These are phyloP conservation scores for Dorcus hopei DNA, from an alignment of 2,888 invertebrate genomes.

Conservation along the genomic window DNA sequence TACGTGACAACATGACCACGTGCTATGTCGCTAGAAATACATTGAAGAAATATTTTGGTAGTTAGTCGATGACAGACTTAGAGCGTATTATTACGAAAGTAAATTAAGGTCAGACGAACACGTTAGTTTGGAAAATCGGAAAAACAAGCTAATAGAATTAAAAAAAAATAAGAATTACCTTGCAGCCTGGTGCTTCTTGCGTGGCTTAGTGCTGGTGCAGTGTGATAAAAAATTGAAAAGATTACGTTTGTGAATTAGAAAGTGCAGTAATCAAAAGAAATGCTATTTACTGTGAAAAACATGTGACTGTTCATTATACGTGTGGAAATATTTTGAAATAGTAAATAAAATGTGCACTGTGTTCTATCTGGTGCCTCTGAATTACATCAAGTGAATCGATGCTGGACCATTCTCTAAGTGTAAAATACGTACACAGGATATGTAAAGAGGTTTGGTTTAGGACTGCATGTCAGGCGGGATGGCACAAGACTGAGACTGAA, in stretches of 20 bases:
- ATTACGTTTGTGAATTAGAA: conserved; percentile 27
- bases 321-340: conserved; percentile 8
- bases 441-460: conserved; percentile 32
- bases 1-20: no score
- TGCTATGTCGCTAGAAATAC: no score
- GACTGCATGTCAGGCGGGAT: conserved; percentile 40
- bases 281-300: conserved; percentile 16
- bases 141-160: no score
- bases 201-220: conserved; percentile 31
- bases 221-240: conserved; percentile 16
- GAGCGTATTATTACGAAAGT: no score
- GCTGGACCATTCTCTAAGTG: conserved; percentile 31
- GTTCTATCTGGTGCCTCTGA: conserved; percentile 27
- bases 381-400: conserved; percentile 25
- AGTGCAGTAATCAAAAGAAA: conserved; percentile 22
- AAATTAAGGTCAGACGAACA: no score
- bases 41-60: no score
- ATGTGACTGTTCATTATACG: conserved; percentile 14
- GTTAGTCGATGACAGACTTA: no score
- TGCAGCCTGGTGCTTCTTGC: conserved; percentile 29
- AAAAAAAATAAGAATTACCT: conserved; percentile 25
- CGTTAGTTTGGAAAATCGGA: no score
- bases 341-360: conserved; percentile 20
- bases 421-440: conserved; percentile 35
- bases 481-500: conserved; percentile 43